phyloP scores from a whole-genome alignment of 2,888 invertebrate genomes.

The Lamellibrachia satsuma region DNA sequence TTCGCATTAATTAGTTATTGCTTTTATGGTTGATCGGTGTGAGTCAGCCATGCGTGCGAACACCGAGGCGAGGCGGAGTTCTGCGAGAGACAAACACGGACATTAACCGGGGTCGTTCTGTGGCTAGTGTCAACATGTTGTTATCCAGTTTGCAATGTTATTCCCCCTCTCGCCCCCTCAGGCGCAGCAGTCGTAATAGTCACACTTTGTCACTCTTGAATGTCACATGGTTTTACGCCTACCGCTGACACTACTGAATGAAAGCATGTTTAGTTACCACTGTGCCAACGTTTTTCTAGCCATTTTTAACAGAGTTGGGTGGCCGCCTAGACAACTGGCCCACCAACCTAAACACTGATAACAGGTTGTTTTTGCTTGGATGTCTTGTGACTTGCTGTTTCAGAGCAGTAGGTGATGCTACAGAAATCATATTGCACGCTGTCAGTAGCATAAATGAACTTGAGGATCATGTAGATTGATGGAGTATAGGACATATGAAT shows the following conservation, averaged over 20 bases:
- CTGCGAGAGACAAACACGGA: background rate
- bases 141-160: background rate
- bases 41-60: background rate
- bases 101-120: background rate
- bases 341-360: background rate
- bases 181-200: background rate
- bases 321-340: background rate
- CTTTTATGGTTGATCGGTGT: background rate
- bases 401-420: background rate
- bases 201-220: background rate
- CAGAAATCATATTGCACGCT: background rate
- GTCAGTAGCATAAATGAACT: background rate
- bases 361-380: background rate
- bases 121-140: background rate
- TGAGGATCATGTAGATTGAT: background rate
- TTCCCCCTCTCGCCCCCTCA: background rate
- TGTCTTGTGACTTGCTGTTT: background rate
- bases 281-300: background rate
- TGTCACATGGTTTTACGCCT: slow-evolving; percentile 1
- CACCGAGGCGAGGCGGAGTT: background rate
- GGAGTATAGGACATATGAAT: background rate
- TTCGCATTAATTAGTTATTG: background rate
- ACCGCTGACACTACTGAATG: background rate
- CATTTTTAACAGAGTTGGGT: background rate
- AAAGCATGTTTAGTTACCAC: background rate